These are phyloP conservation scores for Dendrolimus houi DNA, from an alignment of 2,888 invertebrate species.

Conservation along the genomic window DNA sequence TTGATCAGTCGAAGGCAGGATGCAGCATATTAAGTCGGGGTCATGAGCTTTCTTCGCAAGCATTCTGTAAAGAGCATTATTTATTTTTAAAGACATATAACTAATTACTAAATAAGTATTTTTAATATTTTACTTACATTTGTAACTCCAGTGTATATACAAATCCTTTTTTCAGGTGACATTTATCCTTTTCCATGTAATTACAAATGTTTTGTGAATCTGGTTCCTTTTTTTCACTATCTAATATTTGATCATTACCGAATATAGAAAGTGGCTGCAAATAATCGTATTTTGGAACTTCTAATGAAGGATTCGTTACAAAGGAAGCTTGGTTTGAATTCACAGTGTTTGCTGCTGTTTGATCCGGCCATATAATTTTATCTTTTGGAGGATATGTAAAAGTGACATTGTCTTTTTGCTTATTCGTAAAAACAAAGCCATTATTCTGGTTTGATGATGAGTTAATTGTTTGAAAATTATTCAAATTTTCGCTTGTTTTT, in stretches of 20 bases:
- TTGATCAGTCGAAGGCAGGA: constrained; percentile 25
- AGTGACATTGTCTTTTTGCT: background rate
- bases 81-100: background rate
- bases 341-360: no score
- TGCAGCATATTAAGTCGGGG: constrained; percentile 35
- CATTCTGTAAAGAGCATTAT: constrained; percentile 16
- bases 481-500: background rate
- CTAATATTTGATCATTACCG: constrained; percentile 40
- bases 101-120: background rate
- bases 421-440: background rate
- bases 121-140: constrained; percentile 13
- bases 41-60: constrained; percentile 11
- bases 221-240: constrained; percentile 29
- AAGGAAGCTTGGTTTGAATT: background rate
- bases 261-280: background rate
- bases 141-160: constrained; percentile 22
- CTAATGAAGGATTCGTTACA: background rate
- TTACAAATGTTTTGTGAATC: constrained; percentile 42
- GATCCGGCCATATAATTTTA: no score
- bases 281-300: background rate
- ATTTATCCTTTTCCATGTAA: constrained; percentile 39
- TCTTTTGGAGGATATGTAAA: no score
- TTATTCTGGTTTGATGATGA: background rate
- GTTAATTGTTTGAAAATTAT: background rate
- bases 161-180: constrained; percentile 35